These are phyloP conservation scores for Synergus itoensis DNA, from an alignment of 2,888 invertebrate genomes.

Conservation along the genomic window DNA sequence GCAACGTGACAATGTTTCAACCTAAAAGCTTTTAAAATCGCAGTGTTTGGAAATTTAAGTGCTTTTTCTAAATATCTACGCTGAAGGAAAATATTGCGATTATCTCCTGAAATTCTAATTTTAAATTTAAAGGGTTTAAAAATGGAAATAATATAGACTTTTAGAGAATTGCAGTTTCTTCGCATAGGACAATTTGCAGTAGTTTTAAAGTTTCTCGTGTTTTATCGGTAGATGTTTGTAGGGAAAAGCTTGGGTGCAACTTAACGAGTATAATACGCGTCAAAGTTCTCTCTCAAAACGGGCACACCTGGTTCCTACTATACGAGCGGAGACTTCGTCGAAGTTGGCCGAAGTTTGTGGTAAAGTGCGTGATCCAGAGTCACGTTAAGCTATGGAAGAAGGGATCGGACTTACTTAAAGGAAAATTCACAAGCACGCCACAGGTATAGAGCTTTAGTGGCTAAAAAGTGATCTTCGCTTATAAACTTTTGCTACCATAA, in stretches of 20 bases:
- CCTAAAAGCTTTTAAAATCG: too few species aligned
- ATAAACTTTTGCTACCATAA: constrained; percentile 3
- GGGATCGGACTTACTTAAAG: constrained; percentile 54
- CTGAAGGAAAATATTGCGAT: too few species aligned
- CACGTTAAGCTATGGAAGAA: constrained; percentile 49
- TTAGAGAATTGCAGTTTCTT: neutral
- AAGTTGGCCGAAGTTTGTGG: constrained; percentile 56
- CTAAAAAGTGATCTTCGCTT: constrained; percentile 36
- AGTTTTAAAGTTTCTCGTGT: constrained; percentile 27
- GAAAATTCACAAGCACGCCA: constrained; percentile 33
- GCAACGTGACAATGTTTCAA: too few species aligned
- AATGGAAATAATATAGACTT: neutral
- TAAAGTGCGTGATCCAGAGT: constrained; percentile 63
- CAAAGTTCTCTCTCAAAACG: constrained; percentile 65
- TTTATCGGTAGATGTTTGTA: constrained; percentile 13
- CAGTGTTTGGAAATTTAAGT: too few species aligned
- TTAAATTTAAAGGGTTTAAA: neutral
- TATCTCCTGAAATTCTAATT: too few species aligned
- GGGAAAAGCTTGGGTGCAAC: constrained; percentile 48
- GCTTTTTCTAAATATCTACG: too few species aligned
- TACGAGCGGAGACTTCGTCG: constrained; percentile 43
- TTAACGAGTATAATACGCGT: constrained; percentile 71
- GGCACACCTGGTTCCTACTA: constrained; percentile 56
- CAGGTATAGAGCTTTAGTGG: constrained; percentile 20
- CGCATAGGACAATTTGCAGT: neutral